phyloP scores from a whole-genome alignment of 2,113 vertebrate species.

The Hepsetus odoe region DNA sequence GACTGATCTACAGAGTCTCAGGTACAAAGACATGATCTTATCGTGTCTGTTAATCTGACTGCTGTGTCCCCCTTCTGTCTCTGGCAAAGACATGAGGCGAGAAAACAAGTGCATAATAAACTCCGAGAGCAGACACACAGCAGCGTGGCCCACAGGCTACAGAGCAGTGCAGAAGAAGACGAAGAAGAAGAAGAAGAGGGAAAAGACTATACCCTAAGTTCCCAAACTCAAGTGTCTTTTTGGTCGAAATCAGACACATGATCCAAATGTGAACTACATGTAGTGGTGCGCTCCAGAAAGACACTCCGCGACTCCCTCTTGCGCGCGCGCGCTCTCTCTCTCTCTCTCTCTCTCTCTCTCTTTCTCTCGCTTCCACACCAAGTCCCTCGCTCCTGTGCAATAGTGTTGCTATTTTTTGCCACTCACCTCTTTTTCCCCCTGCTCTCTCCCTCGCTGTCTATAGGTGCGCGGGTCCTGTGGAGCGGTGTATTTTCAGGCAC shows the following conservation, averaged over 20 bases:
- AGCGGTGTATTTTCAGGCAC: slow-evolving; percentile 79
- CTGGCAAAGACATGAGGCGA: neutral
- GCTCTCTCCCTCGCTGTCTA: slow-evolving; percentile 73
- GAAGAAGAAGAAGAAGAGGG: neutral
- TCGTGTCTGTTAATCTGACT: neutral
- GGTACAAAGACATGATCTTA: neutral
- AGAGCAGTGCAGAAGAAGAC: neutral
- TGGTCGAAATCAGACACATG: neutral
- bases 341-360: slow-evolving; percentile 54
- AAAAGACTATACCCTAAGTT: slow-evolving; percentile 9
- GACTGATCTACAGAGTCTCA: neutral
- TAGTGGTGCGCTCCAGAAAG: slow-evolving; percentile 56
- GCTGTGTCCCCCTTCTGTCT: neutral
- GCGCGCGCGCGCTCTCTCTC: slow-evolving; percentile 56
- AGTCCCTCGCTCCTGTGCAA: slow-evolving; percentile 57
- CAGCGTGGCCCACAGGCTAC: neutral
- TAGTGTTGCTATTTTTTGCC: slow-evolving; percentile 79
- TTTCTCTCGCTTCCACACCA: slow-evolving; percentile 53
- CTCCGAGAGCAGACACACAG: neutral
- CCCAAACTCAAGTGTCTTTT: neutral
- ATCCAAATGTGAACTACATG: neutral
- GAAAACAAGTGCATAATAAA: neutral
- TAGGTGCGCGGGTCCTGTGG: slow-evolving; percentile 76
- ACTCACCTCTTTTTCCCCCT: slow-evolving; percentile 79
- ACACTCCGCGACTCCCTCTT: slow-evolving; percentile 73